Base-by-base conservation (phyloP, 1,140 invertebrate species). In the Drosophila guanche region DNA sequence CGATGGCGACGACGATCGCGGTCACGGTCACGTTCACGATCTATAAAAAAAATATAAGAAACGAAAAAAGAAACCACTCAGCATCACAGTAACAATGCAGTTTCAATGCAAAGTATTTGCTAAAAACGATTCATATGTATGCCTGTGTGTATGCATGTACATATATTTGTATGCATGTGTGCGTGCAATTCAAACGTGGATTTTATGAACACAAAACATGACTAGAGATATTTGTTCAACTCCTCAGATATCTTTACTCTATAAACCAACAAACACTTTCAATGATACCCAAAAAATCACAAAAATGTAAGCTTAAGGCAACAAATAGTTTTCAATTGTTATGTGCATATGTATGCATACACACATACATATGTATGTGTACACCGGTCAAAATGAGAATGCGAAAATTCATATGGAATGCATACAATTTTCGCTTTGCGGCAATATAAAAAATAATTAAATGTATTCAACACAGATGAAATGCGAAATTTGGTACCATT, bases 1-100 rank as follows among this genome's bases (percentile, higher is more conserved):
- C 89, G 84, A 62, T 85, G 67, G 37, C 89, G 89, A 52, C 83
- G 79, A 42, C 88, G 73, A 8, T 89, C 73, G 14, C 79, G 63
- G 22, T 89, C 77, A 46, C 85, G 63, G 22, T 89, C 77, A 46
- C 85, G 80, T 46, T 89, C 81, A 27, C 85, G 75, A 59, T 86
- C 83, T 86, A 10, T 1, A 46, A 46, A 10, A 22, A 46, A 8
- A 4, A 42, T 4, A 0, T n/a, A n/a, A 25, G 8, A 33, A 23
- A 10, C 5, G 3, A 20, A 43, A 41, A 22, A 33, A 20, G 4
- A 25, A 33, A 3, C 29, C 29, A 10, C 29, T 10, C 7, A 33
- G 7, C 4, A 37, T 37, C 33, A 37, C 10, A 37, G 33, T 37
- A 37, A 37, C 33, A 37, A 37, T 37, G 33, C 33, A 37, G 33